Conservation (phyloP, 2,113 vertebrate genomes). For the Myiopsitta monachus region DNA sequence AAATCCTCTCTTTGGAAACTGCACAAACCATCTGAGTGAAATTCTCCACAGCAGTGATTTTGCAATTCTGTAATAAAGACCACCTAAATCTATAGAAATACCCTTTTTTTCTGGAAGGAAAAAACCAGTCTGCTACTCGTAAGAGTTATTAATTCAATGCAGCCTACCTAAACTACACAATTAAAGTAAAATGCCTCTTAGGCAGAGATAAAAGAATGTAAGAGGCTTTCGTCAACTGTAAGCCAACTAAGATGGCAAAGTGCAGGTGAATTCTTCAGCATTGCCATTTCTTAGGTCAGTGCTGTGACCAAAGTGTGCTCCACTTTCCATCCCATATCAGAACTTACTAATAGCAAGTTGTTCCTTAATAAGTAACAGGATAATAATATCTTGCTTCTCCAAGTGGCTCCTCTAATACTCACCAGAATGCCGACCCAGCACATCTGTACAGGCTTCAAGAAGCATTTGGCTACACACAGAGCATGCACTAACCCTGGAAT, state of each 20-base stretch:
- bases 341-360: not conserved
- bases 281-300: not conserved
- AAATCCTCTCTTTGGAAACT: not conserved
- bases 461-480: not conserved
- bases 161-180: not conserved
- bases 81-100: not conserved
- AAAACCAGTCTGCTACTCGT: not conserved
- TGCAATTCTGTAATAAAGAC: not conserved
- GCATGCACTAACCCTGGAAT: not conserved
- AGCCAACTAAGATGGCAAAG: not conserved
- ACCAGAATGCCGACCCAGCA: not conserved
- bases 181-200: constrained; percentile 12
- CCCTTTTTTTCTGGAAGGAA: not conserved
- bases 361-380: not conserved
- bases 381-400: not conserved
- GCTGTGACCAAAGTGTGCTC: not conserved
- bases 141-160: not conserved
- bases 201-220: not conserved
- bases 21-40: not conserved
- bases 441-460: not conserved
- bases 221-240: not conserved
- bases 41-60: not conserved
- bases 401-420: not conserved
- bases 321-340: not conserved
- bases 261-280: not conserved